A percentile compares a stretch with the other conserved stretches of the same genome.
These are phyloP conservation scores for Pheosia tremula DNA, from an alignment of 2,888 invertebrate species.

Conservation along the genomic window DNA sequence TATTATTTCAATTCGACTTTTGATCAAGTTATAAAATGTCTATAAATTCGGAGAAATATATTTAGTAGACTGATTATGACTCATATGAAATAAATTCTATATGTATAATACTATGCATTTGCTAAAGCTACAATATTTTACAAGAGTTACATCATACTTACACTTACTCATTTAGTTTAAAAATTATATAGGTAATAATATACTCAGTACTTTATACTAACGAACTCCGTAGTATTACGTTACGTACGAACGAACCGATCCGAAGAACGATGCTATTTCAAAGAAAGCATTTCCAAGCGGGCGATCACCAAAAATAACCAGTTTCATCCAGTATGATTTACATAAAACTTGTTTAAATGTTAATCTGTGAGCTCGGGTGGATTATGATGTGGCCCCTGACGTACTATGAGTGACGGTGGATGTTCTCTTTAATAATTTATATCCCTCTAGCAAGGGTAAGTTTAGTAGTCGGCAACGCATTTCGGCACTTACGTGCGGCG, in stretches of 20 bases:
- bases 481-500: slow-evolving; percentile 17
- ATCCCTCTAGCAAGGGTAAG: slow-evolving; percentile 29
- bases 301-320: slow-evolving; percentile 63
- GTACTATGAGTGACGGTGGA: slow-evolving; percentile 14
- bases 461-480: slow-evolving; percentile 26
- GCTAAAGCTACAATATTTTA: no score
- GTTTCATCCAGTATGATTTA: slow-evolving; percentile 66
- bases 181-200: no score
- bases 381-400: slow-evolving; percentile 62
- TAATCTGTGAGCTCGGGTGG: slow-evolving; percentile 71
- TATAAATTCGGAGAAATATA: no score
- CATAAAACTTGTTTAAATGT: slow-evolving; percentile 84
- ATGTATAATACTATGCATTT: no score
- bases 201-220: no score
- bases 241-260: slow-evolving; percentile 29
- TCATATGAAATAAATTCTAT: no score
- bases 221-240: not conserved
- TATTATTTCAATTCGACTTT: no score
- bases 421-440: slow-evolving; percentile 40
- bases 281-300: slow-evolving; percentile 51
- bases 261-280: slow-evolving; percentile 49
- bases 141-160: no score
- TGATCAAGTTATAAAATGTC: no score
- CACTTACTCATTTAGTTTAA: no score
- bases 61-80: no score